Evolutionary conservation across 2,888 invertebrate genomes (phyloP).

Genomic region (Pandemis heparana): DNA sequence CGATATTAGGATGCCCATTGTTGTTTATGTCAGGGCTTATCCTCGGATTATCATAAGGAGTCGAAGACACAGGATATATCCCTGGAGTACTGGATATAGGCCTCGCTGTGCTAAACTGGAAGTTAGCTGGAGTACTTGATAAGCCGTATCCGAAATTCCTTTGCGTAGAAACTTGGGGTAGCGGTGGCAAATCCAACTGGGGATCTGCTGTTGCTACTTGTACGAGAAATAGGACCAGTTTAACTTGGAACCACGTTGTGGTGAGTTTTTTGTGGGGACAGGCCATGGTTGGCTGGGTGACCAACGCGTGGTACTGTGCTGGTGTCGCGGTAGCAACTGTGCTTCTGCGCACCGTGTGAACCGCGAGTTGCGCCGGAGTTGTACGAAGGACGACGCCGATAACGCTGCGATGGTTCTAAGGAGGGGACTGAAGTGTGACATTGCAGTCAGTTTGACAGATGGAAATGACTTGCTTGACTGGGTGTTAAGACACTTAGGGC

Average conservation of each 20-base stretch:
- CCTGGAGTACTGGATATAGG: constrained; percentile 64
- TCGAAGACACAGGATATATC: constrained; percentile 71
- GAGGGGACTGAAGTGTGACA: constrained; percentile 16
- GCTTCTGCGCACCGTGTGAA: constrained; percentile 77
- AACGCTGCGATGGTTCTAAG: constrained; percentile 4
- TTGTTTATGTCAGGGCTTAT: constrained; percentile 80
- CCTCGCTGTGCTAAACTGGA: constrained; percentile 69
- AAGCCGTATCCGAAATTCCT: constrained; percentile 71
- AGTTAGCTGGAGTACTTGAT: constrained; percentile 72
- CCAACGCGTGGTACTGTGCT: constrained; percentile 75
- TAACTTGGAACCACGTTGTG: constrained; percentile 61
- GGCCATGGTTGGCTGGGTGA: constrained; percentile 70
- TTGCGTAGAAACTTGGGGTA: constrained; percentile 68
- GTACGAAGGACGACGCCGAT: constrained; percentile 36
- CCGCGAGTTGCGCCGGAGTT: constrained; percentile 42
- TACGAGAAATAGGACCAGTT: constrained; percentile 55
- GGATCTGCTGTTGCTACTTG: constrained; percentile 59
- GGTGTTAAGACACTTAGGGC: background rate
- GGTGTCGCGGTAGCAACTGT: constrained; percentile 76
- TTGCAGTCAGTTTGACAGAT: background rate
- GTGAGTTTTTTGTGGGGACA: constrained; percentile 60
- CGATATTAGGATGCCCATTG: constrained; percentile 74
- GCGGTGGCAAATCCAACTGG: constrained; percentile 86
- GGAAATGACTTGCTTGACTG: background rate
- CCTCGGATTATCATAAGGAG: constrained; percentile 60